Evolutionary conservation across 2,113 vertebrate genomes (phyloP).

Genomic region (Synodontis membranacea): DNA sequence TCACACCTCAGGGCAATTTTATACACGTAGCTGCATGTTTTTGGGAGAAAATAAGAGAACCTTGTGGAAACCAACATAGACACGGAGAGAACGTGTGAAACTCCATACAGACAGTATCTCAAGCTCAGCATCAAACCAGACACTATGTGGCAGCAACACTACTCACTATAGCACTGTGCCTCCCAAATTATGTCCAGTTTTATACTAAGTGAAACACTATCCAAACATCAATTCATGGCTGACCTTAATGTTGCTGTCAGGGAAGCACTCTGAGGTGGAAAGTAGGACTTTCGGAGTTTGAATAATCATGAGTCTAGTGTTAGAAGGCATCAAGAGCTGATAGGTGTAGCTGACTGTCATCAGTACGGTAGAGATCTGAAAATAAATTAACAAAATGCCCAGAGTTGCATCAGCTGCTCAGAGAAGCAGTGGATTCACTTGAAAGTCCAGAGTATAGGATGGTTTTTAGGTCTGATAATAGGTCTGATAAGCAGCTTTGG

Average conservation of each 20-base stretch:
- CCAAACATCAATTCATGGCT: background rate
- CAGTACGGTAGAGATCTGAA: background rate
- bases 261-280: background rate
- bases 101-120: background rate
- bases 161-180: background rate
- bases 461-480: background rate
- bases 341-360: background rate
- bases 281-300: background rate
- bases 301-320: background rate
- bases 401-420: background rate
- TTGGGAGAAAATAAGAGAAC: background rate
- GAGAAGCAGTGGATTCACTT: background rate
- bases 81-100: background rate
- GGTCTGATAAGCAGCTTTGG: background rate
- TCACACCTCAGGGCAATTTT: background rate
- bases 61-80: background rate
- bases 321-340: background rate
- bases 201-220: background rate
- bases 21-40: background rate
- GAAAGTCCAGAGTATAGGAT: background rate
- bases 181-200: background rate
- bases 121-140: background rate
- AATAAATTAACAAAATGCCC: background rate
- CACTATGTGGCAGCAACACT: background rate
- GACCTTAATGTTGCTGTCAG: background rate